Conservation (phyloP, 2,888 invertebrate genomes). For the Pollenia griseotomentosa region DNA sequence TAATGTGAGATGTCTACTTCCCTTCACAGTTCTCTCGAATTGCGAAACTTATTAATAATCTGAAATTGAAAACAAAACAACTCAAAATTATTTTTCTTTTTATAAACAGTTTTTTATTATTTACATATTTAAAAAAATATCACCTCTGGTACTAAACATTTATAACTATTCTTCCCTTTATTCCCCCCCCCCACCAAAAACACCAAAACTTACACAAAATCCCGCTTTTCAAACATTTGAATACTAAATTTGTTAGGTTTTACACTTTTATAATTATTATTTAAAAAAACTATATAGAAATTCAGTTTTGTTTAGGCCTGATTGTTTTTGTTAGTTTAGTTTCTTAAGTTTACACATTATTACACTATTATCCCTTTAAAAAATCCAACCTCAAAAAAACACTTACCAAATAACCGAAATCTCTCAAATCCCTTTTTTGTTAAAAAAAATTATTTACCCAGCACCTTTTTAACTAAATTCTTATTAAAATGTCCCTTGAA, state of each 20-base stretch:
- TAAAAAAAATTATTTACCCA: slow-evolving; percentile 22
- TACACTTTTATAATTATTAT: slow-evolving; percentile 71
- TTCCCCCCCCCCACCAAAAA: slow-evolving; percentile 47
- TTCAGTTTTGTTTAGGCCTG: slow-evolving; percentile 19
- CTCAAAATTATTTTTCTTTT: slow-evolving; percentile 75
- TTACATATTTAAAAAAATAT: slow-evolving; percentile 30
- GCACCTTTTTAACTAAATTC: slow-evolving; percentile 46
- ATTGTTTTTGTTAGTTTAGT: slow-evolving; percentile 30
- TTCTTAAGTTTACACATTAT: slow-evolving; percentile 53
- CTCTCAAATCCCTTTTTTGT: neutral
- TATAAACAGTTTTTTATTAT: slow-evolving; percentile 60
- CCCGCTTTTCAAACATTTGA: slow-evolving; percentile 57
- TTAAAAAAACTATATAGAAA: slow-evolving; percentile 58
- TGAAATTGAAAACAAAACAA: slow-evolving; percentile 63
- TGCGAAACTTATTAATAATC: slow-evolving; percentile 53
- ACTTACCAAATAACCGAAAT: slow-evolving; percentile 11
- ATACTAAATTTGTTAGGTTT: slow-evolving; percentile 56
- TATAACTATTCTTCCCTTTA: slow-evolving; percentile 45
- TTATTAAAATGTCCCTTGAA: slow-evolving; percentile 57
- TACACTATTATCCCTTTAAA: slow-evolving; percentile 41
- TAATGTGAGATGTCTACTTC: slow-evolving; percentile 88
- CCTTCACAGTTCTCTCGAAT: slow-evolving; percentile 91
- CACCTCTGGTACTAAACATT: slow-evolving; percentile 67
- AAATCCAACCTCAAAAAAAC: slow-evolving; percentile 9
- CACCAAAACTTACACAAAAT: slow-evolving; percentile 45